Evolutionary conservation across 1,140 invertebrate species (phyloP).

Genomic region (Nebria ingens): DNA sequence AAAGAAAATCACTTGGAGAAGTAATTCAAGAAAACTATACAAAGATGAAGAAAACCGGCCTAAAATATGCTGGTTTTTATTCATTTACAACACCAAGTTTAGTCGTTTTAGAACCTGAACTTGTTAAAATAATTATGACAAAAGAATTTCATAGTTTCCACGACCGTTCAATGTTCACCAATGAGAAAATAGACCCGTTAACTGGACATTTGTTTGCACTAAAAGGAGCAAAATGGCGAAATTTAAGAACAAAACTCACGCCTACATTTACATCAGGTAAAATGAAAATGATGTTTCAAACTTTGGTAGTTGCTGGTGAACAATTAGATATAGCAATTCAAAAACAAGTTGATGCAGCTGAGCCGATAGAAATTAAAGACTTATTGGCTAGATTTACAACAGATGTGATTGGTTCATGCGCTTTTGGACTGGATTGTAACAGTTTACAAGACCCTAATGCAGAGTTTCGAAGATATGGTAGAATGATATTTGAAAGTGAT

Average conservation of each 20-base stretch:
- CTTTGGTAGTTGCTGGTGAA: conserved; percentile 33
- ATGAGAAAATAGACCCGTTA: conserved; percentile 38
- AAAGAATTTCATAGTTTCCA: conserved; percentile 45
- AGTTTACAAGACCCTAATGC: conserved; percentile 25
- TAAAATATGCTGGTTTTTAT: conserved; percentile 27
- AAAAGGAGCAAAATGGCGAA: conserved; percentile 42
- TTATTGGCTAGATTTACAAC: too few relatives aligned
- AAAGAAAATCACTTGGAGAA: too few relatives aligned
- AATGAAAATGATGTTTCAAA: conserved; percentile 45
- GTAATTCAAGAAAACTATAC: too few relatives aligned
- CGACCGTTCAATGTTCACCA: conserved; percentile 36
- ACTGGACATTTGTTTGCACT: conserved; percentile 35
- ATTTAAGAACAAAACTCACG: conserved; percentile 42
- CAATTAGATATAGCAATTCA: conserved; percentile 30
- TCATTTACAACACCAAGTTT: conserved; percentile 36
- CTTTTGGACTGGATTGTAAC: too few relatives aligned
- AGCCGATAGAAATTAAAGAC: conserved; percentile 25
- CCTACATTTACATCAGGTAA: too few relatives aligned
- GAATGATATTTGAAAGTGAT: neutral
- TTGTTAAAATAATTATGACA: conserved; percentile 43
- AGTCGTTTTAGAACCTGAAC: conserved; percentile 40
- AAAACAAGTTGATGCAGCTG: conserved; percentile 12
- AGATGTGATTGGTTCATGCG: too few relatives aligned
- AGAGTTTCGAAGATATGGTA: neutral
- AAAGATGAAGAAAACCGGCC: too few relatives aligned